These are phyloP conservation scores for Eutolmus rufibarbis DNA, from an alignment of 2,888 invertebrate species.

Conservation along the genomic window DNA sequence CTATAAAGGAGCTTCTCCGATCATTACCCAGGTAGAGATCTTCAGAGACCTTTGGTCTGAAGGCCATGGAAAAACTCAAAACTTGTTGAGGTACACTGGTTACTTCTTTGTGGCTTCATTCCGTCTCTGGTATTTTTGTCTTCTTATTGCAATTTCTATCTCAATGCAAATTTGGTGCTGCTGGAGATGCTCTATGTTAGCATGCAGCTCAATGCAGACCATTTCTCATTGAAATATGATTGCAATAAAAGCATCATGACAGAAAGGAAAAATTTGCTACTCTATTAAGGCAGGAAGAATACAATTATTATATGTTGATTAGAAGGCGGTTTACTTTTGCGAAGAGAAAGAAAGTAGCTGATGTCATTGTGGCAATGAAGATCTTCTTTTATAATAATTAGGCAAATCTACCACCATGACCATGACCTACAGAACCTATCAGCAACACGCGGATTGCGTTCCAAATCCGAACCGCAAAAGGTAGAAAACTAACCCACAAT, in stretches of 20 bases:
- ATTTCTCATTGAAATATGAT: conserved; percentile 1
- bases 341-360: background rate
- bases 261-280: background rate
- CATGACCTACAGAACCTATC: background rate
- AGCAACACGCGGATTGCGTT: too few relatives aligned
- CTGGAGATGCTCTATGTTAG: background rate
- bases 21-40: background rate
- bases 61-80: background rate
- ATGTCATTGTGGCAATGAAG: background rate
- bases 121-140: background rate
- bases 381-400: background rate
- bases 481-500: too few relatives aligned
- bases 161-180: background rate
- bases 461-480: too few relatives aligned
- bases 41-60: background rate
- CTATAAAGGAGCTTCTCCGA: conserved; percentile 6
- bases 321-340: background rate
- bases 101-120: conserved; percentile 16
- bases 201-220: background rate
- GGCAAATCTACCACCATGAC: background rate
- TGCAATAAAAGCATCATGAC: background rate
- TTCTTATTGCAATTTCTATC: background rate
- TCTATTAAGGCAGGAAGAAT: background rate
- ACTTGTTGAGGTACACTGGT: background rate
- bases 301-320: background rate